Base-by-base conservation (phyloP, 2,797 vertebrate genomes). In the Liasis olivaceus region DNA sequence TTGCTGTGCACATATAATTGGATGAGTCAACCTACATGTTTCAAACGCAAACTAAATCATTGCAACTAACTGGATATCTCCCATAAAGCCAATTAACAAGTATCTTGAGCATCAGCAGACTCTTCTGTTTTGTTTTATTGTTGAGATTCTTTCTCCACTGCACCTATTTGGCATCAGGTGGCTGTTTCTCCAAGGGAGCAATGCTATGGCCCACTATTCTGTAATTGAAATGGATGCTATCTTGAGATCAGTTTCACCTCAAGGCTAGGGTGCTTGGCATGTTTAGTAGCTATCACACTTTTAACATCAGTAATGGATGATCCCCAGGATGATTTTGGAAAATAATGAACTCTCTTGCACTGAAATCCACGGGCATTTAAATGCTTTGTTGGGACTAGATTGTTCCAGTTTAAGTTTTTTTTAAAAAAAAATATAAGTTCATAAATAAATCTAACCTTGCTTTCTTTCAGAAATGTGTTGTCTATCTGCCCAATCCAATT, bases 301-400 rank as follows among this genome's bases (percentile, higher is more conserved):
- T 91, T 92, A 36, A 66, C 59, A 20, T n/a, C 11, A 69, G 17
- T 77, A 14, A 5, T n/a, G 0, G 36, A 60, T 64, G 59, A 31
- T 26, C 12, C 0, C 77, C 0, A 24, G 31, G 59, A 66, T 66
- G 47, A 56, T 28, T 31, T 24, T 86, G 85, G 84, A 20, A 64
- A 28, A 26, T 77, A 56, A 59, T 90, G 54, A 63, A 31, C 24
- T 3, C 42, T 58, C 90, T 69, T 54, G 31, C 63, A 12, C 63
- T 91, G 54, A 91, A 87, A 91, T 91, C 85, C 87, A 87, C 72
- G 54, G 22, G 24, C 28, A 36, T 90, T 90, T 2, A 85, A 77
- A 58, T 88, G 26, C 1, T 17, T 88, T 42, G 7, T 60, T 72
- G 3, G 7, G 11, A 69, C 28, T 9, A 56, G 36, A 51, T 88